A percentile compares a stretch with the other conserved stretches of the same genome.
Evolutionary conservation across 2,797 vertebrate species (phyloP).

Genomic region (Acipenser oxyrinchus): DNA sequence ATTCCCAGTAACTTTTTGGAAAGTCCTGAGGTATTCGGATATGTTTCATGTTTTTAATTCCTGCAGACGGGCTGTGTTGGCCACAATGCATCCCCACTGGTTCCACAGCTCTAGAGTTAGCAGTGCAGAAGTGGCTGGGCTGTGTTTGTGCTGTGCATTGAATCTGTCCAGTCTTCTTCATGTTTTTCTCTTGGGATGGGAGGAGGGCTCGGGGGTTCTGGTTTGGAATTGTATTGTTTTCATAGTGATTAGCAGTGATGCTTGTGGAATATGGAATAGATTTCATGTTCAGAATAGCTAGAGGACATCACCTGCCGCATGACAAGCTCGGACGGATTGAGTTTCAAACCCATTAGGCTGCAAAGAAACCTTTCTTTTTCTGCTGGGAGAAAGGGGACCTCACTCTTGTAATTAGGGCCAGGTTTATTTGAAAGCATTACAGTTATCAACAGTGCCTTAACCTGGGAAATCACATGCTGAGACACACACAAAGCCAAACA

Average conservation of each 20-base stretch:
- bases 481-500: too few species aligned
- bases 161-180: neutral
- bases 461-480: too few species aligned
- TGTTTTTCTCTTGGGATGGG: neutral
- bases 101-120: neutral
- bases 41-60: constrained; percentile 11
- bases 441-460: too few species aligned
- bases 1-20: constrained; percentile 3
- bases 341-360: too few species aligned
- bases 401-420: too few species aligned
- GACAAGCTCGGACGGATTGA: neutral
- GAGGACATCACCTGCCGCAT: neutral
- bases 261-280: neutral
- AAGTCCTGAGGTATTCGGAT: constrained; percentile 10
- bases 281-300: neutral
- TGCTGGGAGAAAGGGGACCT: too few species aligned
- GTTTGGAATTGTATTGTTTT: neutral
- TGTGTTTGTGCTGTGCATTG: neutral
- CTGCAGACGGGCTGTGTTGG: neutral
- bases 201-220: neutral
- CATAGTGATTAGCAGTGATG: neutral
- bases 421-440: too few species aligned
- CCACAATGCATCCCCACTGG: neutral
- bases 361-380: too few species aligned
- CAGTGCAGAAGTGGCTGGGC: neutral